A percentile compares a stretch with the other conserved stretches of the same genome.
phyloP scores from a whole-genome alignment of 37 sponge, comb jelly and placozoan species.

The Hormiphora californensis region DNA sequence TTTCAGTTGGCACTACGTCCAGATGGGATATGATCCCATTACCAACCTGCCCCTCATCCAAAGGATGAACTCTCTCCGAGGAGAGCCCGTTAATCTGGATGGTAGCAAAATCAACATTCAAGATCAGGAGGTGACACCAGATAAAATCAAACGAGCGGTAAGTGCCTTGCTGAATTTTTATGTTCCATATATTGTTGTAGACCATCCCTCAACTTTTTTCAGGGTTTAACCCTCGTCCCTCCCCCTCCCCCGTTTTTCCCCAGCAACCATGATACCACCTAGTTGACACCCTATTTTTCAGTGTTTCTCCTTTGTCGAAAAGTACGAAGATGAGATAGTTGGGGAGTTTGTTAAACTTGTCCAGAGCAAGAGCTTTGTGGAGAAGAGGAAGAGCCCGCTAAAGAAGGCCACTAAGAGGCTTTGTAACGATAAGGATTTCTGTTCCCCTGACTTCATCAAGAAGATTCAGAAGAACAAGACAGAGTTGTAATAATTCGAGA shows the following conservation, averaged over 20 bases:
- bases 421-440: conserved; percentile 51
- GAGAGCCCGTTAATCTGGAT: neutral
- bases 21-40: conserved; percentile 37
- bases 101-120: conserved; percentile 39
- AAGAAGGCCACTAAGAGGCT: conserved; percentile 23
- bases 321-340: conserved; percentile 37
- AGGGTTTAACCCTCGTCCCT: too few species aligned
- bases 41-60: conserved; percentile 32
- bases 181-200: neutral
- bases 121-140: conserved; percentile 34
- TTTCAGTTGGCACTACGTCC: conserved; percentile 47
- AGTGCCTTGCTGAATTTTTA: too few species aligned
- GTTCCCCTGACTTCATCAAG: conserved; percentile 31
- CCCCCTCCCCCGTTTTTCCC: neutral
- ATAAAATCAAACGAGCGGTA: conserved; percentile 43
- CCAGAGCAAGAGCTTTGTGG: conserved; percentile 47
- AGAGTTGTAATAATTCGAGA: neutral
- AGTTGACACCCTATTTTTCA: neutral
- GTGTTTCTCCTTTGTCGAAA: conserved; percentile 51
- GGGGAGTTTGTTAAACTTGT: conserved; percentile 43
- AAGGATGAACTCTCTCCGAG: conserved; percentile 29
- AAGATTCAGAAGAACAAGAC: neutral
- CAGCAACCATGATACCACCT: neutral
- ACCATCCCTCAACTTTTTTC: too few species aligned
- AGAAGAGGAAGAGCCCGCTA: conserved; percentile 36